Conservation (phyloP, 2,797 vertebrate genomes). For the Enoplosus armatus region DNA sequence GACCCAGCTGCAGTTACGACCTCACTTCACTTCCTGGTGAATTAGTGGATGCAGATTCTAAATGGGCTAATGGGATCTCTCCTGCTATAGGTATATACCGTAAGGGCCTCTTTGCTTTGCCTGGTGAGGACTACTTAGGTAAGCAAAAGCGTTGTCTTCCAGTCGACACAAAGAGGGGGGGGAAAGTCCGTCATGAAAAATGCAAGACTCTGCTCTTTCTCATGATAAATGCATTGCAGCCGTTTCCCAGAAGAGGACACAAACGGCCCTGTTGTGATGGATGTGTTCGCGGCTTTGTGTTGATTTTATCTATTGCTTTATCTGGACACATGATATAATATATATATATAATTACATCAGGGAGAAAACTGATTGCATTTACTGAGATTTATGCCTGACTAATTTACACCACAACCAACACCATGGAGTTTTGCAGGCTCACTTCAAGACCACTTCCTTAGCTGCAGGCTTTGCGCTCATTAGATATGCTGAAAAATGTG, state of each 20-base stretch:
- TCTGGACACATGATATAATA: neutral
- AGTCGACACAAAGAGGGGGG: neutral
- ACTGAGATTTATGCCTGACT: no score
- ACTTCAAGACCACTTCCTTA: neutral
- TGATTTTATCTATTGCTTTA: slow-evolving; percentile 6
- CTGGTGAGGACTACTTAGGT: slow-evolving; percentile 2
- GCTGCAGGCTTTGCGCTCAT: neutral
- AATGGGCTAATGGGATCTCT: slow-evolving; percentile 56
- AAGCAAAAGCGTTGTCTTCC: slow-evolving; percentile 9
- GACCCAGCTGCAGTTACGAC: slow-evolving; percentile 14
- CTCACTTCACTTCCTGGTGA: slow-evolving; percentile 42
- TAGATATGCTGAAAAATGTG: neutral
- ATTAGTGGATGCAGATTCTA: slow-evolving; percentile 30
- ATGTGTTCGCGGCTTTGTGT: neutral
- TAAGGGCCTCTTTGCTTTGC: slow-evolving; percentile 55
- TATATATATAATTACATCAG: neutral
- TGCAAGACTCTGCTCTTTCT: slow-evolving; percentile 44
- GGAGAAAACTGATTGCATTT: neutral
- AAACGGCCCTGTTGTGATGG: neutral
- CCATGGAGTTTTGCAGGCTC: neutral
- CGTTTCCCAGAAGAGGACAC: slow-evolving; percentile 18
- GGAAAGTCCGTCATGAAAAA: slow-evolving; percentile 62
- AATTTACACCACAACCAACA: neutral
- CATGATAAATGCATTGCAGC: slow-evolving; percentile 52
- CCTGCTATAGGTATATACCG: neutral